Evolutionary conservation across 2,113 vertebrate genomes (phyloP).

Genomic region (Sminthopsis crassicaudata): DNA sequence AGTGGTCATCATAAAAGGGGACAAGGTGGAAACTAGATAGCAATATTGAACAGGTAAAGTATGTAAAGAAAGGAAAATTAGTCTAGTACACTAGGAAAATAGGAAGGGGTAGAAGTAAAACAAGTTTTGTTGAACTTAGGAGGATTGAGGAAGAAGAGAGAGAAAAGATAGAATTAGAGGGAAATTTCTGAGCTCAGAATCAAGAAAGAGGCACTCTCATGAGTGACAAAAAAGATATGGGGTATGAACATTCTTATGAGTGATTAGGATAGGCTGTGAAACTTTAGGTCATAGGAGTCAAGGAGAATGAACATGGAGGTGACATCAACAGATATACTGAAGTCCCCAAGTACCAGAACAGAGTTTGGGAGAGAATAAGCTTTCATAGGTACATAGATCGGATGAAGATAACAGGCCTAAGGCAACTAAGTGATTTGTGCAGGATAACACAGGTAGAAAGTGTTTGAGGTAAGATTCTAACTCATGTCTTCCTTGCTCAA

Average conservation of each 20-base stretch:
- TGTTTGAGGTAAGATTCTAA: neutral
- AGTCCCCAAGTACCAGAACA: neutral
- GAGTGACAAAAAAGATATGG: neutral
- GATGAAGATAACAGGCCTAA: neutral
- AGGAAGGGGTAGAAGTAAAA: neutral
- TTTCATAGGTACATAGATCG: neutral
- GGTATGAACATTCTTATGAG: neutral
- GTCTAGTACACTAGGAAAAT: neutral
- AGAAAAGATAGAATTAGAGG: neutral
- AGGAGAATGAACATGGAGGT: neutral
- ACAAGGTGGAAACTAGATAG: too few species aligned
- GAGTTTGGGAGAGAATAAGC: neutral
- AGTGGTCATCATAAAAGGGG: too few species aligned
- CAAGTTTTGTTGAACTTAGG: neutral
- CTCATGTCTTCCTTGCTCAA: neutral
- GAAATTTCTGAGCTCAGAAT: neutral
- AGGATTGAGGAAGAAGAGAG: neutral
- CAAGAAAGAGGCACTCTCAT: neutral
- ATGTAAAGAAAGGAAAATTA: neutral
- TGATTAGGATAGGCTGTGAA: neutral
- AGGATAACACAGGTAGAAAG: neutral
- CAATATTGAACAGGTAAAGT: neutral
- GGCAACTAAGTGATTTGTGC: neutral
- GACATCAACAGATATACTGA: neutral
- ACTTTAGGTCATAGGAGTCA: neutral